Conservation (phyloP, 1,140 invertebrate genomes). For the Himalopsyche phryganea region DNA sequence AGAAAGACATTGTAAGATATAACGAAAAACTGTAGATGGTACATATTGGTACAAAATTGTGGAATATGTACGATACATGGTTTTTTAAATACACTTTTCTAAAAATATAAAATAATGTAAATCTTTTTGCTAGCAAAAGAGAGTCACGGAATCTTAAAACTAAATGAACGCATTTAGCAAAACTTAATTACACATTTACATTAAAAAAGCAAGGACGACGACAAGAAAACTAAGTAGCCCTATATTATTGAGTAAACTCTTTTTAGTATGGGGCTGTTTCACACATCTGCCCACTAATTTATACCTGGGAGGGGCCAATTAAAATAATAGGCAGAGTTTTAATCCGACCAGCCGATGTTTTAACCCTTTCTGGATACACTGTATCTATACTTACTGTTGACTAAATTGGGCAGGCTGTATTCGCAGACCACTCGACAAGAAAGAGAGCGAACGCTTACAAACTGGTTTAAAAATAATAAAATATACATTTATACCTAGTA, state of each 20-base stretch:
- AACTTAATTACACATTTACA: too few species aligned
- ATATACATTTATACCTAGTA: too few species aligned
- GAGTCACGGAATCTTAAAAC: too few species aligned
- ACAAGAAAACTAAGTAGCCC: not conserved
- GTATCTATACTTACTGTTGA: not conserved
- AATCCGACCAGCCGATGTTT: constrained; percentile 10
- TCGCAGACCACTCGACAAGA: not conserved
- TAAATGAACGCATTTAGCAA: too few species aligned
- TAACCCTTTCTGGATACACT: constrained; percentile 12
- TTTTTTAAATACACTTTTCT: too few species aligned
- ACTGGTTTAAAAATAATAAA: not conserved
- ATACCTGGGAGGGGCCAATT: constrained; percentile 30
- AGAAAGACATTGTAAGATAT: too few species aligned
- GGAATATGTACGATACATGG: too few species aligned
- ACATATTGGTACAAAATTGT: too few species aligned
- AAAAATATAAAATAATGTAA: too few species aligned
- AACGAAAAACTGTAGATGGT: too few species aligned
- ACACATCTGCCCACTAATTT: constrained; percentile 33
- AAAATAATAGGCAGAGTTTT: constrained; percentile 31
- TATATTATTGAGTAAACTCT: constrained; percentile 3
- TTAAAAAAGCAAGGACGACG: not conserved
- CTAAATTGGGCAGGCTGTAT: constrained; percentile 2
- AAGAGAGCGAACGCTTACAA: not conserved
- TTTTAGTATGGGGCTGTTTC: constrained; percentile 20
- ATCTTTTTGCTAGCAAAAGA: too few species aligned